Percentiles rank a stretch among this genome's conserved stretches.
phyloP scores from a whole-genome alignment of 2,113 vertebrate species.

The Amblyornis subalaris region DNA sequence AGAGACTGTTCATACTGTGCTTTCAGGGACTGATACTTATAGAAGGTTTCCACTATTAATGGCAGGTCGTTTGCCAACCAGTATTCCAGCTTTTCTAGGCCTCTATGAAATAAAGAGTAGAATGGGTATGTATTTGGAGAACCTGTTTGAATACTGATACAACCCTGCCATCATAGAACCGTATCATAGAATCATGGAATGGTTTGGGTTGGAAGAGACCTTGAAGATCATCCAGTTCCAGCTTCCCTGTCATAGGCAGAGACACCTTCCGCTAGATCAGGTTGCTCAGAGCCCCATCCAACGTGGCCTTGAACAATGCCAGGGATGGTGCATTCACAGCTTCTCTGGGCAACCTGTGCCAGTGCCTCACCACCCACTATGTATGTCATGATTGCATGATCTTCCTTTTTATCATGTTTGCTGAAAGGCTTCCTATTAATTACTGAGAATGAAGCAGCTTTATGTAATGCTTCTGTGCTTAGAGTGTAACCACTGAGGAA shows the following conservation, averaged over 20 bases:
- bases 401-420: background rate
- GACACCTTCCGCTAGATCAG: background rate
- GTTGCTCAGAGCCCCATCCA: background rate
- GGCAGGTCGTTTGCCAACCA: background rate
- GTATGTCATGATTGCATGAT: background rate
- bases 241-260: background rate
- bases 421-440: background rate
- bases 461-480: background rate
- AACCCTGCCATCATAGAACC: background rate
- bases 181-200: background rate
- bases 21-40: background rate
- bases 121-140: background rate
- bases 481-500: background rate
- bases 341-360: background rate
- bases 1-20: background rate
- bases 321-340: background rate
- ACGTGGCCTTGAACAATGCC: background rate
- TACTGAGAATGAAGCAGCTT: background rate
- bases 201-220: background rate
- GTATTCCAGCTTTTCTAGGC: background rate
- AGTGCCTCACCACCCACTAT: background rate
- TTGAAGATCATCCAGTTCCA: background rate
- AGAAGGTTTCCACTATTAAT: background rate
- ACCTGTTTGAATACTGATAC: background rate
- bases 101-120: background rate